Base-by-base conservation (phyloP, 2,113 vertebrate species). In the Electrona antarctica region DNA sequence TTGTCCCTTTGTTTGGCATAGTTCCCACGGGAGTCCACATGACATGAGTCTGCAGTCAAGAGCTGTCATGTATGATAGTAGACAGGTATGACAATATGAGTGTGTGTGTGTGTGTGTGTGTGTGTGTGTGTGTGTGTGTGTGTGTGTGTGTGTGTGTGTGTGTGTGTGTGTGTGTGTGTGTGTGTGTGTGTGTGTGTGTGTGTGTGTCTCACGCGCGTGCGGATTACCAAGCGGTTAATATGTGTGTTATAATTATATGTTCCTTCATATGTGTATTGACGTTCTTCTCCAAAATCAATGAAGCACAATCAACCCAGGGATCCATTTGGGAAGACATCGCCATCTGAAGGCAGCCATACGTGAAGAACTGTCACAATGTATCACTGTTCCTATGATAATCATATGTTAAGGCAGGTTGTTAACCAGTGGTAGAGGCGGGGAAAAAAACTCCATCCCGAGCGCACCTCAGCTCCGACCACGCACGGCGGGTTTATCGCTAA, bases 1-100 rank as follows among this genome's bases (percentile, higher is more conserved):
- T 71, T 71, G 66, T 79, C 57, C 52, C 64, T 85, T 79, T 79
- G 73, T 85, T 70, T 54, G 21, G 28, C 14, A 21, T 41, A 6
- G n/a, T 47, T 56, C 72, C 67, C 60, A 46, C 54, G 56, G 58
- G 60, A 74, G 65, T 64, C 49, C 56, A 29, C 21, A 47, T 11
- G 48, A 51, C 8, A 14, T 21, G 46, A 10, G 45, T 48, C 6
- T 56, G 7, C 2, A 13, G 51, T 46, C 67, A 49, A 45, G 21
- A 33, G 46, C 67, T 66, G 11, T 72, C 6, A 15, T 51, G 64
- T 4, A 2, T 70, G 10, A 62, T 13, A 58, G 67, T 66, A 33
- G 68, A 58, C 60, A 68, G 59, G 60, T 56, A 60, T 59, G 58
- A 29, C 47, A 13, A 11, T 51, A 45, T 56, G 47, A 15, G 28